These are phyloP conservation scores for Sardinella longiceps DNA, from an alignment of 2,797 vertebrate species.

Conservation along the genomic window DNA sequence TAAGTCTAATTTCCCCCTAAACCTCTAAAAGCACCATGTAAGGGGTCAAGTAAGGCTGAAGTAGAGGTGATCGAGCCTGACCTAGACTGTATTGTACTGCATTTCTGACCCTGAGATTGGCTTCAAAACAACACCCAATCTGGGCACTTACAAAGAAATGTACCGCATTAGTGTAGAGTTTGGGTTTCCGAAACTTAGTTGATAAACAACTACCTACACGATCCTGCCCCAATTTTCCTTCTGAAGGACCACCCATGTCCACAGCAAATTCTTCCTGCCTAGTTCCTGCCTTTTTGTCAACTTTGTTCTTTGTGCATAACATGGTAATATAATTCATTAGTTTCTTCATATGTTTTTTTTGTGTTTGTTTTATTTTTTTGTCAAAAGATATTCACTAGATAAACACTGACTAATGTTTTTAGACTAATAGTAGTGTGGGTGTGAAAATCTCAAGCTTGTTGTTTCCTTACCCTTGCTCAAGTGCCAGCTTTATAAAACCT, in stretches of 20 bases:
- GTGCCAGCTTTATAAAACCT: slow-evolving; percentile 90
- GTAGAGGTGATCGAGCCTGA: not conserved
- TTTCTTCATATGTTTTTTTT: not conserved
- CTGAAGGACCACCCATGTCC: not conserved
- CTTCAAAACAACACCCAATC: not conserved
- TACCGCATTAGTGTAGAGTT: not conserved
- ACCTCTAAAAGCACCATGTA: not conserved
- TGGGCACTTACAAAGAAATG: not conserved
- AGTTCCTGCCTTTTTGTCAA: not conserved
- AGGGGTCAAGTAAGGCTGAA: not conserved
- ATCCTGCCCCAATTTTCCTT: not conserved
- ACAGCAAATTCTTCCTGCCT: too few relatives aligned
- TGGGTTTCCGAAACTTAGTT: not conserved
- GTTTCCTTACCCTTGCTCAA: slow-evolving; percentile 86
- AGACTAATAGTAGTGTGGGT: too few relatives aligned
- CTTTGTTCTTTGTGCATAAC: not conserved
- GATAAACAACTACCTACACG: not conserved
- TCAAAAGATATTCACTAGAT: not conserved
- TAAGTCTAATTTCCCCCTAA: not conserved
- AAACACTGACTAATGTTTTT: not conserved
- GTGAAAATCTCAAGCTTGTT: slow-evolving; percentile 22
- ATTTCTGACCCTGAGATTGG: not conserved
- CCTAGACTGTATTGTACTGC: not conserved
- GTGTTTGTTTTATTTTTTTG: not conserved
- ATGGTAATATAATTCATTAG: not conserved